Conservation (phyloP, 2,113 vertebrate genomes). For the Percopsis transmontana region DNA sequence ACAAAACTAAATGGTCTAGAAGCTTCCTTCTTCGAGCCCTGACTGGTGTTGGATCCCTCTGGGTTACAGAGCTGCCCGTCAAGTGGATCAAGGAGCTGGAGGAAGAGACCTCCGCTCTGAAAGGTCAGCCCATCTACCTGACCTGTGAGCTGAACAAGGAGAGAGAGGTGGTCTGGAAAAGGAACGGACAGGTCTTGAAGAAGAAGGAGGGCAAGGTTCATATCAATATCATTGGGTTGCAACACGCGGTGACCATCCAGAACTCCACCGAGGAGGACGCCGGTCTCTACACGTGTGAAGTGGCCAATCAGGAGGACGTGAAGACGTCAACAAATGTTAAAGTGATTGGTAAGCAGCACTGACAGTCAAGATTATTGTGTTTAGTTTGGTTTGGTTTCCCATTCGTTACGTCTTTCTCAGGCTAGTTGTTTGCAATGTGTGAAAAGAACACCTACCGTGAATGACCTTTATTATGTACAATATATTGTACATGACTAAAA, state of each 20-base stretch:
- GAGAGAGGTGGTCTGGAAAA: conserved; percentile 90
- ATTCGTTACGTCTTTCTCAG: background rate
- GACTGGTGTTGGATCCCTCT: background rate
- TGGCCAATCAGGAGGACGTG: conserved; percentile 73
- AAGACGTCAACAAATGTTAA: conserved; percentile 86
- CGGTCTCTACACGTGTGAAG: conserved; percentile 86
- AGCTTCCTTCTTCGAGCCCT: background rate
- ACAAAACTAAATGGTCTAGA: background rate
- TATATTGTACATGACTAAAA: too few relatives aligned
- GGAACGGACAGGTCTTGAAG: conserved; percentile 82
- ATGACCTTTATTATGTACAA: too few relatives aligned
- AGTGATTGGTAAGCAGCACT: conserved; percentile 84
- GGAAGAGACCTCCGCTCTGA: conserved; percentile 87
- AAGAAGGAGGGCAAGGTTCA: conserved; percentile 80
- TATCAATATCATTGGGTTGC: conserved; percentile 88
- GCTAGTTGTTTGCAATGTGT: too few relatives aligned
- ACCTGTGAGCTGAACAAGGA: conserved; percentile 96
- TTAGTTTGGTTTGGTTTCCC: background rate
- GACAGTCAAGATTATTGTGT: background rate
- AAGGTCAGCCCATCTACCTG: conserved; percentile 90
- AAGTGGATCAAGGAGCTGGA: conserved; percentile 90
- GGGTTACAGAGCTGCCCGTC: conserved; percentile 86
- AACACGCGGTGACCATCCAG: conserved; percentile 85
- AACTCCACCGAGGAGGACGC: conserved; percentile 81
- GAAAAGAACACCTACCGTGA: too few relatives aligned